Conservation (phyloP, 1,140 invertebrate species). For the Phenacoccus solenopsis region DNA sequence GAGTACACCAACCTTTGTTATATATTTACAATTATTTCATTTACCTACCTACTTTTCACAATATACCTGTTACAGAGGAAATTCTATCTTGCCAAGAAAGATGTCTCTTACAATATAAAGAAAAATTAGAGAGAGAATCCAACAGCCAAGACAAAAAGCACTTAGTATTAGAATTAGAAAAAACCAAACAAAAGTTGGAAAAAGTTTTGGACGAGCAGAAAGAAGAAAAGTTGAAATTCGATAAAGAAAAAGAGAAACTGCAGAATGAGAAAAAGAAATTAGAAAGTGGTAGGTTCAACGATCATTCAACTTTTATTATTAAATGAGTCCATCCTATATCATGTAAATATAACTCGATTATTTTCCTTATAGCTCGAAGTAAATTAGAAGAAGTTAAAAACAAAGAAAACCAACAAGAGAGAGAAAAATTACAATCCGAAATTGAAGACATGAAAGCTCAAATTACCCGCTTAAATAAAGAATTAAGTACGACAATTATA, state of each 20-base stretch:
- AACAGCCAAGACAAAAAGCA: neutral
- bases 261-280: constrained; percentile 26
- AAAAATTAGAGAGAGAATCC: neutral
- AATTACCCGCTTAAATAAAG: constrained; percentile 38
- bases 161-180: constrained; percentile 33
- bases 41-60: neutral
- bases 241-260: constrained; percentile 37
- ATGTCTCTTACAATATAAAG: neutral
- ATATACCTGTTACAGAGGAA: neutral
- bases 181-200: constrained; percentile 37
- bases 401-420: constrained; percentile 27
- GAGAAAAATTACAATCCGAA: constrained; percentile 34
- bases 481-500: constrained; percentile 26
- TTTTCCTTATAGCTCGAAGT: neutral
- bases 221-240: constrained; percentile 38
- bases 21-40: constrained; percentile 8
- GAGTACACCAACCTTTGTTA: neutral
- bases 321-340: neutral
- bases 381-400: constrained; percentile 22
- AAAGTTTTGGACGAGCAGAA: constrained; percentile 37
- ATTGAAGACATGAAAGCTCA: constrained; percentile 34
- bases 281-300: constrained; percentile 20
- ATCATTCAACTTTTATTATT: neutral
- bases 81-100: neutral
- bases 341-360: too few relatives aligned